Conservation (phyloP, 2,888 invertebrate species). For the Zelleria hepariella region DNA sequence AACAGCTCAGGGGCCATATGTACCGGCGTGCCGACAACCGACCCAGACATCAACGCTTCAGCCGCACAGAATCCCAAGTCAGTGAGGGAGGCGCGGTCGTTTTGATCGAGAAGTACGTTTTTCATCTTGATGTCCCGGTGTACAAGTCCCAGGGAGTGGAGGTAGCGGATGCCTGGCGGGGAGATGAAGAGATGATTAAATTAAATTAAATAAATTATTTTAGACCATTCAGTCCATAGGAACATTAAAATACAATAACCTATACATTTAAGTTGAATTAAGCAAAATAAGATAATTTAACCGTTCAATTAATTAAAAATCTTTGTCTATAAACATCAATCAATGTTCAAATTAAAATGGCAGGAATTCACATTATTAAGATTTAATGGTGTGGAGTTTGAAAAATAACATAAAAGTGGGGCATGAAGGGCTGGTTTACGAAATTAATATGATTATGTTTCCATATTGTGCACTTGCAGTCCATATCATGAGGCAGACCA, state of each 20-base stretch:
- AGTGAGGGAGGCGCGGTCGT: conserved; percentile 83
- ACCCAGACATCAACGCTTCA: conserved; percentile 91
- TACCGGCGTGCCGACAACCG: conserved; percentile 89
- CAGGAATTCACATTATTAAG: too few species aligned
- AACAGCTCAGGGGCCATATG: conserved; percentile 94
- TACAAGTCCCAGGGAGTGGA: conserved; percentile 89
- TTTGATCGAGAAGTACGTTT: conserved; percentile 84
- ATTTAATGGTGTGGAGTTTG: too few species aligned
- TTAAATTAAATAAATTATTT: not conserved
- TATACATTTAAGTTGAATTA: not conserved
- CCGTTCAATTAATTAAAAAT: too few species aligned
- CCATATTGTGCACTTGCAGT: too few species aligned
- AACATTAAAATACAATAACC: not conserved
- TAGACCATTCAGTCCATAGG: not conserved
- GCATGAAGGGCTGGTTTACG: too few species aligned
- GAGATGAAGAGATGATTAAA: not conserved
- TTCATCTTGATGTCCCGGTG: conserved; percentile 93
- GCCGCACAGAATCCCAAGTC: conserved; percentile 91
- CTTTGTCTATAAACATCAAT: too few species aligned
- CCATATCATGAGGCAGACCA: too few species aligned
- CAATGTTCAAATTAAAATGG: too few species aligned
- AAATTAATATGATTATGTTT: too few species aligned
- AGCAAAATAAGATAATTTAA: too few species aligned
- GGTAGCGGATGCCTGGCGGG: conserved; percentile 82
- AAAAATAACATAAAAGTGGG: too few species aligned